Evolutionary conservation across 2,888 invertebrate species (phyloP), one percentile per base, ranked within the genome.

Genomic region (Drosophila melanosoma): DNA sequence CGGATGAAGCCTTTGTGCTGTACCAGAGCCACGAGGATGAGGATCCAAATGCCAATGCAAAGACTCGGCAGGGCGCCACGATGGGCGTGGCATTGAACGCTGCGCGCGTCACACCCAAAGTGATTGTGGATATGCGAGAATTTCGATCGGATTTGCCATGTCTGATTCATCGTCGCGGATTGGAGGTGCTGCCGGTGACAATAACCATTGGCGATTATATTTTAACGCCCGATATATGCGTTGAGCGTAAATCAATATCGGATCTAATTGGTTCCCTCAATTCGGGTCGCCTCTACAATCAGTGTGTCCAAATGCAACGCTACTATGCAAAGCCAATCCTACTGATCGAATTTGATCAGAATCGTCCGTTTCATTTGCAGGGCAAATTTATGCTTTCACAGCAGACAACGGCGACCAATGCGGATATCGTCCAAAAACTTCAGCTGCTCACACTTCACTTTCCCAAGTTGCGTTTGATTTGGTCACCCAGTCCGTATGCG

Each of bases 51-150:
- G 4, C 94, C 17, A 92, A 96, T 96, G 4, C 94, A 96, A 69
- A 96, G 96, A 94, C 97, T 95, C 80, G 97, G 95, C 91, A 82
- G 8, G 91, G 79, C 0, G 82, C 78, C 12, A 48, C 59, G 1
- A 69, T 89, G 1, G 91, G 92, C 29, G 85, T 42, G 26, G 81
- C 82, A 4, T 12, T 72, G 11, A 49, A 20, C n/a, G 38, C 2
- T 0, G 36, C 48, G 0, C 59, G 58, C 2, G 58, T 77, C 3
- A 82, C 83, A 54, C 94, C 94, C 3, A 94, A 94, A 83, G 94
- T 97, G 33, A 95, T 99, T 79, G 99, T 99, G 17, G 99, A 99
- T 93, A 98, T 99, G 96, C 95, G 99, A 82, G 99, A 99, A 94
- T 99, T 99, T 92, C 95, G 99, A 45, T 98, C 99, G 64, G 99